Evolutionary conservation across 2,797 vertebrate genomes (phyloP), one percentile per base, ranked within the genome.

Genomic region (Gadopsis marmoratus): DNA sequence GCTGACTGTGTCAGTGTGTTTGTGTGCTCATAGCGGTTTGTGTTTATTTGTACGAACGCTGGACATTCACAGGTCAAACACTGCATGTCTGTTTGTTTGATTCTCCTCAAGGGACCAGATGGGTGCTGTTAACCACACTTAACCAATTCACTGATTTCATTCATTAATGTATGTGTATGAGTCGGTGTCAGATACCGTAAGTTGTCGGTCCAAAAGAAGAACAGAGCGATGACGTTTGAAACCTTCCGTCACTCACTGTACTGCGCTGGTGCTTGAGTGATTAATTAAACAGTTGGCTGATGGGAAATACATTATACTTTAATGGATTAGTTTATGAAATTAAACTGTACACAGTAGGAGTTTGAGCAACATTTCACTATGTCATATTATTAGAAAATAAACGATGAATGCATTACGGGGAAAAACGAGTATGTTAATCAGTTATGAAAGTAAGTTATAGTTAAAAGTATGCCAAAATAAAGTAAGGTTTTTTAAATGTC

Each of bases 1-100:
- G 82, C 88, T 82, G 83, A 84, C 47, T 66, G 29, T 53, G 71
- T 55, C 59, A 33, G 71, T 79, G 76, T 72, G 64, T 70, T 56
- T 1, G 35, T 64, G 71, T 77, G 55, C 77, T 71, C 45, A 13
- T 3, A 43, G 35, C 64, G 33, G 70, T 55, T 76, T 69, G 58
- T 74, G 71, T 83, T 74, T 41, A 65, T 84, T 43, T 64, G 60
- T 43, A 35, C 10, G 58, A 62, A 7, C 1, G 13, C 39, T 37
- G 43, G 74, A 76, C 39, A 21, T 73, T 60, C 35, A 26, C 23
- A 39, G 70, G 45, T 81, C 56, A 45, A 48, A 82, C 21, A 5
- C 23, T 63, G 43, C 29, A 5, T 16, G 13, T 65, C 4, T 65
- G 33, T 70, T 60, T 48, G 29, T 76, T 76, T 74, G 23, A 51